phyloP scores from a whole-genome alignment of 2,888 invertebrate genomes.

The Gymnoscelis rufifasciata region DNA sequence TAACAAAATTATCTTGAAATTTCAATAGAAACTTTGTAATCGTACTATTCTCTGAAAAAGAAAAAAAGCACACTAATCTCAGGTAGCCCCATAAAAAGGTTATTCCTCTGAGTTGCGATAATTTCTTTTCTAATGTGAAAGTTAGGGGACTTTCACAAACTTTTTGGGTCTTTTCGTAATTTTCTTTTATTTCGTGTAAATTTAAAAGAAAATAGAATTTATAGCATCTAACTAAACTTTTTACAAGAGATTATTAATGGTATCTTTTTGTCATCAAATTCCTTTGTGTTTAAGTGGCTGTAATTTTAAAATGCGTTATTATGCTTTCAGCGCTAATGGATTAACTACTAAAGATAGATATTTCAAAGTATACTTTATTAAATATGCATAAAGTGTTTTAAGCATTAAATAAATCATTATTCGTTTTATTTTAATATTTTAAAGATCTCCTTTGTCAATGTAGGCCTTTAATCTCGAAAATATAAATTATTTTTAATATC shows the following conservation, averaged over 20 bases:
- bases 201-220: conserved; percentile 54
- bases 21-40: too few relatives aligned
- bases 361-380: neutral
- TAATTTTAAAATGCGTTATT: neutral
- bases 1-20: too few relatives aligned
- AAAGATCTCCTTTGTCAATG: too few relatives aligned
- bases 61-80: neutral
- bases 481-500: too few relatives aligned
- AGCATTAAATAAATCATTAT: too few relatives aligned
- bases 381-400: too few relatives aligned
- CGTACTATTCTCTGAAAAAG: too few relatives aligned
- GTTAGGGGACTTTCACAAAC: conserved; percentile 51
- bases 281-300: conserved; percentile 6
- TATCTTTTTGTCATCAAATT: conserved; percentile 26
- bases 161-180: conserved; percentile 45
- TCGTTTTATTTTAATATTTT: too few relatives aligned
- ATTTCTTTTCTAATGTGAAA: conserved; percentile 65
- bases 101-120: conserved; percentile 56
- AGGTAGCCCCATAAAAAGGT: conserved; percentile 39
- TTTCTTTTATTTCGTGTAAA: conserved; percentile 55
- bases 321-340: neutral
- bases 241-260: conserved; percentile 28
- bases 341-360: neutral
- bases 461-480: too few relatives aligned
- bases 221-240: conserved; percentile 42